phyloP scores from a whole-genome alignment of 2,888 invertebrate species.

The Caenorhabditis zanzibari region DNA sequence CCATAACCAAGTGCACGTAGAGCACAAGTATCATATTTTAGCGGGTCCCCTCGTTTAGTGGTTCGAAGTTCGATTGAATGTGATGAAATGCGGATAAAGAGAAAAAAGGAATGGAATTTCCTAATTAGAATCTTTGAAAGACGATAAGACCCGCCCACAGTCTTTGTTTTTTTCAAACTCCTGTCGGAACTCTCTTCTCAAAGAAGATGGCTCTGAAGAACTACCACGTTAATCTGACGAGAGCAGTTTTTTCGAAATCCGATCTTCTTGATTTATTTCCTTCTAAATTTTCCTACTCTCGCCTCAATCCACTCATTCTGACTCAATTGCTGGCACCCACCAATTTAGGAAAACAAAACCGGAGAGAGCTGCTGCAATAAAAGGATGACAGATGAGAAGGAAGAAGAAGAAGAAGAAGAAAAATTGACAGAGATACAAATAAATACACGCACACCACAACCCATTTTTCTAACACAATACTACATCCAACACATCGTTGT shows the following conservation, averaged over 20 bases:
- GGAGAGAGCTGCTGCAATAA: slow-evolving; percentile 40
- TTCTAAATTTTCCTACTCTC: slow-evolving; percentile 21
- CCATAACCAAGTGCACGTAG: slow-evolving; percentile 18
- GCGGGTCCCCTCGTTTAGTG: neutral
- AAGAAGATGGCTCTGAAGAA: slow-evolving; percentile 30
- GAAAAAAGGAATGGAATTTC: slow-evolving; percentile 7
- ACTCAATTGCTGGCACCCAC: slow-evolving; percentile 30
- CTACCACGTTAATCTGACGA: slow-evolving; percentile 34
- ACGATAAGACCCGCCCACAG: slow-evolving; percentile 42
- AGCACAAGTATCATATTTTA: slow-evolving; percentile 36
- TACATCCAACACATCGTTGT: slow-evolving; percentile 32
- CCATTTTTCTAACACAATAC: slow-evolving; percentile 17
- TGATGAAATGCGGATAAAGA: slow-evolving; percentile 29
- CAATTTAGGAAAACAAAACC: slow-evolving; percentile 25
- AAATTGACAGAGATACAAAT: slow-evolving; percentile 42
- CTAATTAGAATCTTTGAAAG: slow-evolving; percentile 52
- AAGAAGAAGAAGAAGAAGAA: slow-evolving; percentile 10
- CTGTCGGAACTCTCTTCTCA: slow-evolving; percentile 16
- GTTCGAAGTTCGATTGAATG: slow-evolving; percentile 15
- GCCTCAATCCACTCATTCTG: slow-evolving; percentile 34
- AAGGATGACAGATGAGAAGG: slow-evolving; percentile 38
- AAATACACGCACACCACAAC: slow-evolving; percentile 36
- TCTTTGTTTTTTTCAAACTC: slow-evolving; percentile 22
- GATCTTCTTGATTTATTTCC: slow-evolving; percentile 36
- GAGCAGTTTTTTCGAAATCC: slow-evolving; percentile 39